Base-by-base conservation (phyloP, 2,113 vertebrate species). In the Bettongia penicillata region DNA sequence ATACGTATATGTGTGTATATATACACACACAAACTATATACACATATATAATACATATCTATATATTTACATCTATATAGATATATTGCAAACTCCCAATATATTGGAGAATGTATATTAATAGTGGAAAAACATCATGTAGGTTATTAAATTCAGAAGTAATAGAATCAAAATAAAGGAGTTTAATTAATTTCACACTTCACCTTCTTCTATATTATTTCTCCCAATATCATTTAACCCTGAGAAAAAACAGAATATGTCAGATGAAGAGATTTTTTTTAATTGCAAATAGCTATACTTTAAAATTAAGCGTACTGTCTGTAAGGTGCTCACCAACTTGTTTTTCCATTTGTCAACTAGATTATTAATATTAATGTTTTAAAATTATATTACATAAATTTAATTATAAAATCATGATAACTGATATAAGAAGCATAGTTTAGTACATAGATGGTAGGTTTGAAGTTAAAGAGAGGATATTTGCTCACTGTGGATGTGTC, bases 261-360 rank as follows among this genome's bases (percentile, higher is more conserved):
- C 95, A 93, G 93, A 95, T 89, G 12, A 61, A 96, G 90, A 96
- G 93, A 91, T 95, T 97, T 96, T 95, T 95, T 96, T 95, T 14
- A 37, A 96, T 97, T 97, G 94, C 57, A 93, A 77, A 5, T 93
- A 95, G 68, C 89, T 93, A 96, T 53, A 89, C 91, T 95, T 48
- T 97, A 96, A 97, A 95, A 98, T 97, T 94, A 94, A 96, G 84
- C 90, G 51, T 94, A 96, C 96, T 97, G 98, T 96, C 96, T 97
- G 95, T 96, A 95, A 77, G 61, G 31, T 77, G 37, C 61, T 77
- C 37, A 77, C 37, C n/a, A 16, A 57, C 26, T n/a, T 77, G 95
- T 93, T 31, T 95, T 92, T 96, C 95, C 97, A 96, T 95, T 97
- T 97, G 91, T 93, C 97, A 96, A 11, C 95, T 94, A 94, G 90